These are phyloP conservation scores for Dendrolimus houi DNA, from an alignment of 2,888 invertebrate genomes.

Conservation along the genomic window DNA sequence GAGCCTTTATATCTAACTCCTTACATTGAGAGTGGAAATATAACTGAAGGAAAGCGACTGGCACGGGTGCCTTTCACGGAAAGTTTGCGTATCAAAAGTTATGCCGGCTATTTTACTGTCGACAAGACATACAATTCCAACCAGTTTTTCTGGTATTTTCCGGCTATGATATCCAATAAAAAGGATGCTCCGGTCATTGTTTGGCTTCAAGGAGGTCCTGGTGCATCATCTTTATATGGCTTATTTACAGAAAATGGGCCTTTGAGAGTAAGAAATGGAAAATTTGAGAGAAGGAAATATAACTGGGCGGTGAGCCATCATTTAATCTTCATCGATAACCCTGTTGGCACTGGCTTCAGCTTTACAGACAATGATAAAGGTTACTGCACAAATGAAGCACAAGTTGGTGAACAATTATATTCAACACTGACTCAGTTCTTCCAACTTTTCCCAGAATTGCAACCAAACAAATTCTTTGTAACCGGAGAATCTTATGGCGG, in stretches of 20 bases:
- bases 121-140: constrained; percentile 86
- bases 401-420: constrained; percentile 88
- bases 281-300: constrained; percentile 79
- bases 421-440: constrained; percentile 88
- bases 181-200: constrained; percentile 82
- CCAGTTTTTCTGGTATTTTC: constrained; percentile 95
- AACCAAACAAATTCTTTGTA: constrained; percentile 86
- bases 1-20: constrained; percentile 86
- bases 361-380: constrained; percentile 87
- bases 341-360: constrained; percentile 94
- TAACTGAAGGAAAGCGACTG: constrained; percentile 77
- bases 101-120: constrained; percentile 90
- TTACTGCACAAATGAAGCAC: constrained; percentile 86
- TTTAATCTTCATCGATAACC: constrained; percentile 93
- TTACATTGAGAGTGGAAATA: constrained; percentile 81
- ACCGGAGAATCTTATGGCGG: constrained; percentile 95
- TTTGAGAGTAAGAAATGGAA: constrained; percentile 39
- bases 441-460: constrained; percentile 85
- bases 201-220: constrained; percentile 93
- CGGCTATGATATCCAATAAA: constrained; percentile 75
- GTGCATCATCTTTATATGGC: constrained; percentile 86
- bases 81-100: constrained; percentile 78
- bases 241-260: constrained; percentile 92
- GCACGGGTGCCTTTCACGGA: constrained; percentile 77
- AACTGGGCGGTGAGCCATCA: constrained; percentile 89